Percentiles rank a stretch among this genome's conserved stretches.
Conservation (phyloP, 2,888 invertebrate genomes). For the Drosophila cognata region DNA sequence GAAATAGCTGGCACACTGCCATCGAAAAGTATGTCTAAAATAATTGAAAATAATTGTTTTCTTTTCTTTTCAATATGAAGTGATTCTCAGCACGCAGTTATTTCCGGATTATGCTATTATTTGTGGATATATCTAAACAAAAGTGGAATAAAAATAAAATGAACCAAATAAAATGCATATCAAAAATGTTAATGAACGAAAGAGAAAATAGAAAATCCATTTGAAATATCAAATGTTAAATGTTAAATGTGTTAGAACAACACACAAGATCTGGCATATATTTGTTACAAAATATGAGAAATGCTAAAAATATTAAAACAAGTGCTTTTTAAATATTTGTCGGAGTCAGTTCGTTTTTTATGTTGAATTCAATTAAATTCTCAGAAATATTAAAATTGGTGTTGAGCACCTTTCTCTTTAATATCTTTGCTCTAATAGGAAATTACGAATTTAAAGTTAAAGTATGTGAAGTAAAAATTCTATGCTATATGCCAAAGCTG, state of each 20-base stretch:
- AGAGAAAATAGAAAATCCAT: neutral
- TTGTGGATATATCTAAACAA: constrained; percentile 22
- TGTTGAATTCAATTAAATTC: too few relatives aligned
- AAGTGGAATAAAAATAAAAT: constrained; percentile 15
- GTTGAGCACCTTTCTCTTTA: neutral
- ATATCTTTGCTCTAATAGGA: neutral
- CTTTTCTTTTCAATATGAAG: constrained; percentile 27
- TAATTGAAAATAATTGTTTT: constrained; percentile 34
- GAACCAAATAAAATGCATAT: neutral
- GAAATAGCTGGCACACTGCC: constrained; percentile 36
- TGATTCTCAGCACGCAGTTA: constrained; percentile 2
- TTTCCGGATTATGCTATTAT: constrained; percentile 26
- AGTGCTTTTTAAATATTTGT: neutral
- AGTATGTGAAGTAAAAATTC: neutral
- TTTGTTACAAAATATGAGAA: neutral
- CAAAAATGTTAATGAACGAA: constrained; percentile 3
- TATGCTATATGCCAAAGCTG: constrained; percentile 11
- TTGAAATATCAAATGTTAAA: neutral
- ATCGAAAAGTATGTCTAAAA: constrained; percentile 25
- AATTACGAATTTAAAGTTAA: neutral
- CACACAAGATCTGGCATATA: neutral
- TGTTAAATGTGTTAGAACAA: neutral
- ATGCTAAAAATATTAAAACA: neutral
- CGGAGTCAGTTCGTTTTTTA: neutral
- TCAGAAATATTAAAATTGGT: neutral